Conservation (phyloP, 1,140 invertebrate species). For the Drosophila varians region DNA sequence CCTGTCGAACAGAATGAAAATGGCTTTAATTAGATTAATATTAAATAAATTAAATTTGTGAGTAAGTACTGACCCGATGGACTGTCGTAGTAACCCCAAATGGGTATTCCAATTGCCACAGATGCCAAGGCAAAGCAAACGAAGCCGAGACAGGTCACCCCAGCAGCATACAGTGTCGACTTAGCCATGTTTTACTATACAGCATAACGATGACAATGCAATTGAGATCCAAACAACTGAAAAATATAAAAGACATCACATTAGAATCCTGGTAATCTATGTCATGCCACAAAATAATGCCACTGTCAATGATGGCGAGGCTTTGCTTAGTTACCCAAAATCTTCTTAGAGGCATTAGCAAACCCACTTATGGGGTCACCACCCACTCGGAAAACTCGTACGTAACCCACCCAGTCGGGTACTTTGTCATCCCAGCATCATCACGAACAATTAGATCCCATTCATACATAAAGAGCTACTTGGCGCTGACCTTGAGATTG, state of each 20-base stretch:
- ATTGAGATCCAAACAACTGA: conserved; percentile 50
- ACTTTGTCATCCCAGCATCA: conserved; percentile 43
- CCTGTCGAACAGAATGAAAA: conserved; percentile 20
- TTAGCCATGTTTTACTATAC: conserved; percentile 82
- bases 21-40: conserved; percentile 77
- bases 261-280: background rate
- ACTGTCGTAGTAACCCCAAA: conserved; percentile 92
- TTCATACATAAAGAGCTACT: conserved; percentile 76
- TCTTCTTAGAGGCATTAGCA: conserved; percentile 5
- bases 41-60: conserved; percentile 7
- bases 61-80: conserved; percentile 65
- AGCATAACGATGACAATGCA: conserved; percentile 69
- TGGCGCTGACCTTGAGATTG: conserved; percentile 66
- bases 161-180: conserved; percentile 88
- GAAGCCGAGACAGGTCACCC: conserved; percentile 90
- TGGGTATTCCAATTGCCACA: conserved; percentile 89
- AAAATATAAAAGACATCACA: conserved; percentile 4
- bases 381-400: conserved; percentile 12
- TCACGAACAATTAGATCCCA: conserved; percentile 77
- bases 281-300: conserved; percentile 5
- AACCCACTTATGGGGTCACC: background rate
- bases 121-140: conserved; percentile 90
- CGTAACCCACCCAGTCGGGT: conserved; percentile 15
- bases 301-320: conserved; percentile 25
- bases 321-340: conserved; percentile 27